These are phyloP conservation scores for Pelodiscus sinensis DNA, from an alignment of 2,113 vertebrate species.

Conservation along the genomic window DNA sequence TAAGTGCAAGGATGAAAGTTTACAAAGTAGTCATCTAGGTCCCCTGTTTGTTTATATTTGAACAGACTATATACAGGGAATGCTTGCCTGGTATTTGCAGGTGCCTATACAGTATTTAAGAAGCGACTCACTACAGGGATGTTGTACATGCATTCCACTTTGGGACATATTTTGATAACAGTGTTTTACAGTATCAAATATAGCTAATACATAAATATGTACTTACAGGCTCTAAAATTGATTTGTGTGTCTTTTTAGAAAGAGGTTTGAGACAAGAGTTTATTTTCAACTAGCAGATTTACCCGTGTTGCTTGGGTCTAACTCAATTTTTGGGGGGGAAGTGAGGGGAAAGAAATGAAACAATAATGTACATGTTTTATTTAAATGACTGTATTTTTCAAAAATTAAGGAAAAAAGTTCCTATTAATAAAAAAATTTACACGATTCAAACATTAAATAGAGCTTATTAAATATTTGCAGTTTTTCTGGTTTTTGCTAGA, in stretches of 20 bases:
- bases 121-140: rapidly evolving
- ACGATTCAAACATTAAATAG: no score
- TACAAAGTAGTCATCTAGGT: neutral
- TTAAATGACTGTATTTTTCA: no score
- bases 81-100: neutral
- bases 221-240: neutral
- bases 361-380: no score
- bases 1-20: neutral
- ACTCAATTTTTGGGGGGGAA: no score
- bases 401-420: no score
- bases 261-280: neutral
- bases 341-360: no score
- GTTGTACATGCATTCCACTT: neutral
- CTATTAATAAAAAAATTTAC: no score
- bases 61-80: neutral
- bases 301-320: no score
- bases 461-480: no score
- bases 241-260: neutral
- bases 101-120: neutral
- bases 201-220: neutral
- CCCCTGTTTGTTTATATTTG: neutral
- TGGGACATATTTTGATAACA: neutral
- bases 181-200: neutral
- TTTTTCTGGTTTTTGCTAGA: no score
- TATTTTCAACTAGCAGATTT: neutral